Percentiles rank a stretch among this genome's conserved stretches.
These are phyloP conservation scores for Drosophila burlai DNA, from an alignment of 1,140 invertebrate species.

Conservation along the genomic window DNA sequence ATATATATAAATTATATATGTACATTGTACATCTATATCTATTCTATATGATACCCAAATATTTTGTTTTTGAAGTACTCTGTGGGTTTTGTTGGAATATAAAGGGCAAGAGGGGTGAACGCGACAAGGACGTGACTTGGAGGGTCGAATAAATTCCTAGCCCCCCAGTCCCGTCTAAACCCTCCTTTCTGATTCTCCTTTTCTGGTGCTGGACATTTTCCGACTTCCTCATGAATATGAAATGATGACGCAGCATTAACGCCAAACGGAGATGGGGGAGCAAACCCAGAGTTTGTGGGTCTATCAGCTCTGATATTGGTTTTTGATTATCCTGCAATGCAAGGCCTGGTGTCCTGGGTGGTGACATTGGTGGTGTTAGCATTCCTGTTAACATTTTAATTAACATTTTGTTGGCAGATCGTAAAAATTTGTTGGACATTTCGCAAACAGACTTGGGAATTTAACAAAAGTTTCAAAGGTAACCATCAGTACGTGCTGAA, in stretches of 20 bases:
- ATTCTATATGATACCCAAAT: background rate
- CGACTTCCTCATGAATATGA: conserved; percentile 70
- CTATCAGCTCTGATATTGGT: conserved; percentile 71
- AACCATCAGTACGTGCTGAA: no score
- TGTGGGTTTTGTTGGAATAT: conserved; percentile 23
- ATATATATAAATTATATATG: no score
- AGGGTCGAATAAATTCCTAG: conserved; percentile 38
- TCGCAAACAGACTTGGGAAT: background rate
- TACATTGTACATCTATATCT: no score
- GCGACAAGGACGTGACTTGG: conserved; percentile 62
- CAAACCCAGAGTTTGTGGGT: background rate
- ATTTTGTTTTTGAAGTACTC: background rate
- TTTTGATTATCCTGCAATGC: conserved; percentile 64
- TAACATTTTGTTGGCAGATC: conserved; percentile 59
- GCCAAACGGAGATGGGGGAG: conserved; percentile 1
- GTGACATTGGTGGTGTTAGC: background rate
- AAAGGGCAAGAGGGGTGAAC: conserved; percentile 35
- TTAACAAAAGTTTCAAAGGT: background rate
- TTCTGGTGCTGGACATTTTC: conserved; percentile 23
- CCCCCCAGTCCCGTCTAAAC: background rate
- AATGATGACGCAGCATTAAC: conserved; percentile 61
- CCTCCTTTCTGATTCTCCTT: background rate
- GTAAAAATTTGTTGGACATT: conserved; percentile 11
- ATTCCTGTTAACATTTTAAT: conserved; percentile 72
- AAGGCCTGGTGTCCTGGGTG: conserved; percentile 1